Conservation (phyloP, 2,113 vertebrate species). For the Cavia aperea region DNA sequence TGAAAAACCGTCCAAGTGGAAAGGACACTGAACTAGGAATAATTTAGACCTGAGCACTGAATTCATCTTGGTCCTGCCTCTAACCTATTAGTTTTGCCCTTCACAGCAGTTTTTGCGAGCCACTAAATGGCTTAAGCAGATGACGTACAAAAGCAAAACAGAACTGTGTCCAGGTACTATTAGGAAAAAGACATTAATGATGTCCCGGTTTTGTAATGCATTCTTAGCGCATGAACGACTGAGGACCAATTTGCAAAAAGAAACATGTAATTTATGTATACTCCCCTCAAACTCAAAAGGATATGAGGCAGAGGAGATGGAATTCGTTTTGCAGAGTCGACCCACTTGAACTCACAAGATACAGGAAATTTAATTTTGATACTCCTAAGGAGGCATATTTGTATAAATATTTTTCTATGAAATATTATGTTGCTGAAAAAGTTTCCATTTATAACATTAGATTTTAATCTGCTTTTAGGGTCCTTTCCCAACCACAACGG, state of each 20-base stretch:
- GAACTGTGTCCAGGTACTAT: slow-evolving; percentile 10
- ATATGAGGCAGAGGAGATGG: slow-evolving; percentile 33
- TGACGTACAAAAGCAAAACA: background rate
- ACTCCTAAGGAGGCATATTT: slow-evolving; percentile 21
- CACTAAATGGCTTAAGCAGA: slow-evolving; percentile 2
- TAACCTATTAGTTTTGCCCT: background rate
- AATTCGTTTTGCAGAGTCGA: background rate
- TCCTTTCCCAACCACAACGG: slow-evolving; percentile 1
- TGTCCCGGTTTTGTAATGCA: slow-evolving; percentile 35
- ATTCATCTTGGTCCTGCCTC: background rate
- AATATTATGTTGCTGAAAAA: slow-evolving; percentile 41
- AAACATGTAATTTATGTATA: slow-evolving; percentile 48
- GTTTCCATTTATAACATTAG: slow-evolving; percentile 8
- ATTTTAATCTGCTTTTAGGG: slow-evolving; percentile 36
- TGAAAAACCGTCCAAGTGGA: background rate
- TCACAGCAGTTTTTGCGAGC: background rate
- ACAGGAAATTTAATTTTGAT: slow-evolving; percentile 27
- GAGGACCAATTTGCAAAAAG: slow-evolving; percentile 37
- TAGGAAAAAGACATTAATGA: slow-evolving; percentile 39
- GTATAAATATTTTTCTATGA: slow-evolving; percentile 42
- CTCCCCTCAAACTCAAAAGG: slow-evolving; percentile 12
- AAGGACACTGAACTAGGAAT: background rate
- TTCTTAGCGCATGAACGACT: slow-evolving; percentile 40
- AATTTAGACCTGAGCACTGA: background rate
- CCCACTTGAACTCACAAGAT: slow-evolving; percentile 30